Evolutionary conservation across 2,888 invertebrate genomes (phyloP), one percentile per base, ranked within the genome.

Genomic region (Nudaria mundana): DNA sequence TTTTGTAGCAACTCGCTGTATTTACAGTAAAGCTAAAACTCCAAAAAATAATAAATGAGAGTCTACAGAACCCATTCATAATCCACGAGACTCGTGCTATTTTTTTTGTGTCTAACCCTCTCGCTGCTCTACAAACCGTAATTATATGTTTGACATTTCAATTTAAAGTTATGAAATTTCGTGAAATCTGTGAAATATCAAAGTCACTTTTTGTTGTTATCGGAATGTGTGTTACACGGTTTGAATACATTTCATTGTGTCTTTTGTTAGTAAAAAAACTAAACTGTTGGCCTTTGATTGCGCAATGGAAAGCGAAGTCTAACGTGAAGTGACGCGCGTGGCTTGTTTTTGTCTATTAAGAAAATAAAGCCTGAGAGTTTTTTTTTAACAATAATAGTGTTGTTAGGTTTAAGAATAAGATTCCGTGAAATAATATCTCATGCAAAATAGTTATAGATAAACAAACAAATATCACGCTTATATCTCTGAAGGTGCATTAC

Each of bases 111-210:
- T 61, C 49, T 66, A 77, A 79, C 77, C 76, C 76, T 76, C 70
- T 71, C 66, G 60, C 42, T 70, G 69, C 49, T 65, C 51, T 66
- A 34, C 67, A 61, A 67, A 72, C 74, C 71, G 68, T 66, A 66
- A 76, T 76, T 74, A 80, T 46, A 47, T 42, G 32, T 30, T 36
- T 32, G 30, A 53, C 51, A 40, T 24, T 76, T 74, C 71, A 71
- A 81, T 82, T 81, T 81, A 78, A 69, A 43, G 76, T 86, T 83
- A 76, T 79, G 84, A 82, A 85, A 84, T 82, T 81, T 71, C 44
- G 56, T 44, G 84, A 84, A 85, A 86, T 70, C 81, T 67, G 66
- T 67, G 71, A 84, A 85, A 79, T 85, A 82, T 84, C 70, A 76
- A 76, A 82, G 81, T 76, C 75, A 52, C 52, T 62, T 81, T 77